phyloP scores from a whole-genome alignment of 2,888 invertebrate genomes.

The Philereme vetulata region DNA sequence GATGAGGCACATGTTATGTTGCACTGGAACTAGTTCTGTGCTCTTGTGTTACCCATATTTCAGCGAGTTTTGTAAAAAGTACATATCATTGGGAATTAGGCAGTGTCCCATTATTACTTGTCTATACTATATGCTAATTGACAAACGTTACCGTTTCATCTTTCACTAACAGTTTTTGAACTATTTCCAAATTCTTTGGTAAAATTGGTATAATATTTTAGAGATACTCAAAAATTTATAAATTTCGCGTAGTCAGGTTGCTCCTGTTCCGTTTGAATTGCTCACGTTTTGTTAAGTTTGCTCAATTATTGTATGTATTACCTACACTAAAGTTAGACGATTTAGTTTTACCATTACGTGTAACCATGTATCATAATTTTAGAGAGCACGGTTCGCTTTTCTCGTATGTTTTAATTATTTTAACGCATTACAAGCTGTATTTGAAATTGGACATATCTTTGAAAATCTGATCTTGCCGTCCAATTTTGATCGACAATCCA shows the following conservation, averaged over 20 bases:
- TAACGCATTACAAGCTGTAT: slow-evolving; percentile 45
- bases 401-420: slow-evolving; percentile 69
- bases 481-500: slow-evolving; percentile 49
- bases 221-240: slow-evolving; percentile 12
- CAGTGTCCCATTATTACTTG: slow-evolving; percentile 52
- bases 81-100: slow-evolving; percentile 73
- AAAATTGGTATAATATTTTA: slow-evolving; percentile 22
- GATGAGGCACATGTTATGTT: slow-evolving; percentile 14
- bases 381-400: slow-evolving; percentile 83
- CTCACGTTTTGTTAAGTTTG: slow-evolving; percentile 82
- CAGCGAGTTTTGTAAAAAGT: slow-evolving; percentile 66
- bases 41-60: slow-evolving; percentile 40
- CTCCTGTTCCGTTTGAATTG: slow-evolving; percentile 65
- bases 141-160: slow-evolving; percentile 44
- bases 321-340: slow-evolving; percentile 62
- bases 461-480: slow-evolving; percentile 67
- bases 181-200: slow-evolving; percentile 31
- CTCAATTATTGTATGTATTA: slow-evolving; percentile 76
- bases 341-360: slow-evolving; percentile 63
- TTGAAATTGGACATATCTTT: slow-evolving; percentile 43
- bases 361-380: slow-evolving; percentile 71
- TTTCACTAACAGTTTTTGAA: slow-evolving; percentile 32
- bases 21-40: slow-evolving; percentile 26
- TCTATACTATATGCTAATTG: slow-evolving; percentile 26
- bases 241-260: slow-evolving; percentile 32